Conservation (phyloP, 1,140 invertebrate genomes). For the Diachasmimorpha longicaudata region DNA sequence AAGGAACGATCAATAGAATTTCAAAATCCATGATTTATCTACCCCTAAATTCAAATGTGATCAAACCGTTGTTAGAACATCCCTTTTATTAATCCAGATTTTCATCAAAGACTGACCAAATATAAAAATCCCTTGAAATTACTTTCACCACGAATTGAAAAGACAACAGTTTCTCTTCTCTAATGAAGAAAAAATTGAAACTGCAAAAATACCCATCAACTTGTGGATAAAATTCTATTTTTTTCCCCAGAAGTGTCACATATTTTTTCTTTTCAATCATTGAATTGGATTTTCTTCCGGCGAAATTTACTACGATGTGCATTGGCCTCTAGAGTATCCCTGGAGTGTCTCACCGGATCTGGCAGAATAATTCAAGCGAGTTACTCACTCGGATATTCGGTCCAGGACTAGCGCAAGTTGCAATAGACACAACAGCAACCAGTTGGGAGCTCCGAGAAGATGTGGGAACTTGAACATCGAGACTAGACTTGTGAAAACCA, state of each 20-base stretch:
- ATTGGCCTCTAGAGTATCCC: neutral
- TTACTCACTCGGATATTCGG: conserved; percentile 16
- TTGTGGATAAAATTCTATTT: neutral
- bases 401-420: neutral
- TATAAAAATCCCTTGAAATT: no score
- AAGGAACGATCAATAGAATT: no score
- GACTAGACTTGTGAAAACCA: conserved; percentile 3
- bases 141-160: no score
- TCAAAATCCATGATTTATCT: no score
- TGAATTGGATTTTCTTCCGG: neutral
- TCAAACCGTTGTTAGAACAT: no score
- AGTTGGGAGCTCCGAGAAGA: neutral
- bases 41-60: no score
- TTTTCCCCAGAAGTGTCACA: neutral
- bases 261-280: neutral
- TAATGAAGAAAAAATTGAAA: no score
- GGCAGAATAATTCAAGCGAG: conserved; percentile 6
- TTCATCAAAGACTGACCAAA: no score
- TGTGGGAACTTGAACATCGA: neutral
- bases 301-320: neutral
- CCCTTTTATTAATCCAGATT: no score
- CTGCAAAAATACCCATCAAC: neutral
- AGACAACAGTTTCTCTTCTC: no score
- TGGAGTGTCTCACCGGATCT: neutral
- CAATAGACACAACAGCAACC: neutral